These are phyloP conservation scores for Gymnocephalus cernua DNA, from an alignment of 2,113 vertebrate species.

Conservation along the genomic window DNA sequence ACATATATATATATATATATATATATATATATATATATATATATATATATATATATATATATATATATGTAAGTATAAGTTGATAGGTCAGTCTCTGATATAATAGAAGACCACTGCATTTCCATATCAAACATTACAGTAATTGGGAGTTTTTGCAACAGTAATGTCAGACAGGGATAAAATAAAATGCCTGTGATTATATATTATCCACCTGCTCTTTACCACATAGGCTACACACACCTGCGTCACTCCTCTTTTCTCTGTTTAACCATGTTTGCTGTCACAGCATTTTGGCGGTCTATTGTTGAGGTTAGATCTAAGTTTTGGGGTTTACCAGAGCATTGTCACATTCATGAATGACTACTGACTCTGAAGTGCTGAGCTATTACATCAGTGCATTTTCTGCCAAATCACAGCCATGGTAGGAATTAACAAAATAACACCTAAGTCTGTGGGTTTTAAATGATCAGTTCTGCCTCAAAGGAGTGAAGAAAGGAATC, in stretches of 20 bases:
- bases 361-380: constrained; percentile 53
- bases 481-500: constrained; percentile 36
- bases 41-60: too few relatives aligned
- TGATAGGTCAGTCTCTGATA: constrained; percentile 6
- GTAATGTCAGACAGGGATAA: constrained; percentile 44
- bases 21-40: too few relatives aligned
- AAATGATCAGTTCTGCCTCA: constrained; percentile 55
- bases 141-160: constrained; percentile 21
- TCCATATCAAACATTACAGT: constrained; percentile 25
- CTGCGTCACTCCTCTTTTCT: constrained; percentile 70
- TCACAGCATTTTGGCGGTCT: constrained; percentile 58
- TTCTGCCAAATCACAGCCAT: constrained; percentile 58
- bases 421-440: constrained; percentile 54
- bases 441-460: constrained; percentile 65
- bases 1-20: too few relatives aligned
- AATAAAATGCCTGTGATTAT: constrained; percentile 56
- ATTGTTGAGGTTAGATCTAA: constrained; percentile 59
- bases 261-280: constrained; percentile 65
- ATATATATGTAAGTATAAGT: too few relatives aligned
- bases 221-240: constrained; percentile 49
- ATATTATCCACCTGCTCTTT: constrained; percentile 48
- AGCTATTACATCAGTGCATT: constrained; percentile 62
- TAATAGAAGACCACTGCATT: constrained; percentile 7
- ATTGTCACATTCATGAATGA: constrained; percentile 62
- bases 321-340: constrained; percentile 65